Evolutionary conservation across 2,888 invertebrate species (phyloP).

Genomic region (Epistrophe eligans): DNA sequence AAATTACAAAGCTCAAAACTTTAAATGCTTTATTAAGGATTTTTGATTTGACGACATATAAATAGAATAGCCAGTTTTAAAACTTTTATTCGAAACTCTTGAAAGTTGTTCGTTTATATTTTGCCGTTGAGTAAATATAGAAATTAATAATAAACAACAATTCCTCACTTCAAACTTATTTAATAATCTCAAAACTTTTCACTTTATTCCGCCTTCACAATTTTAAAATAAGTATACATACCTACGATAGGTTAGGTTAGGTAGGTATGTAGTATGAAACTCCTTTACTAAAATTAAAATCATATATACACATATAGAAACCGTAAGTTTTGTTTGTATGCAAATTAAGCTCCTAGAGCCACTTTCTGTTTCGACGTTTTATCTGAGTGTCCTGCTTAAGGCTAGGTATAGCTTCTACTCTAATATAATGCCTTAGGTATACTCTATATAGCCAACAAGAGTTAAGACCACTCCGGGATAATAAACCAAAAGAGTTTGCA

Average conservation of each 20-base stretch:
- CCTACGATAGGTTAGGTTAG: neutral
- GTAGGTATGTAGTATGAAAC: neutral
- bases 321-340: slow-evolving; percentile 24
- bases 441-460: neutral
- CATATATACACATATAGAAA: neutral
- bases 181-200: slow-evolving; percentile 35
- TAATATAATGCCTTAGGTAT: neutral
- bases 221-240: neutral
- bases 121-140: neutral
- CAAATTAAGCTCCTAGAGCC: slow-evolving; percentile 13
- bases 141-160: slow-evolving; percentile 11
- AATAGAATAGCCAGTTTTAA: neutral
- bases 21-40: neutral
- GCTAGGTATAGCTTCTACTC: neutral
- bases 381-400: slow-evolving; percentile 40
- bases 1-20: neutral
- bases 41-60: neutral
- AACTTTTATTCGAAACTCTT: neutral
- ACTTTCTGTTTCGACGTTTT: slow-evolving; percentile 43
- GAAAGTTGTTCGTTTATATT: neutral
- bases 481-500: slow-evolving; percentile 54
- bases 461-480: slow-evolving; percentile 52
- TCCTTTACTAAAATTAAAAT: slow-evolving; percentile 6
- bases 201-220: slow-evolving; percentile 2
- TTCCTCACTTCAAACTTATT: slow-evolving; percentile 30